Evolutionary conservation across 2,888 invertebrate species (phyloP), one percentile per base, ranked within the genome.

Genomic region (Lypha dubia): DNA sequence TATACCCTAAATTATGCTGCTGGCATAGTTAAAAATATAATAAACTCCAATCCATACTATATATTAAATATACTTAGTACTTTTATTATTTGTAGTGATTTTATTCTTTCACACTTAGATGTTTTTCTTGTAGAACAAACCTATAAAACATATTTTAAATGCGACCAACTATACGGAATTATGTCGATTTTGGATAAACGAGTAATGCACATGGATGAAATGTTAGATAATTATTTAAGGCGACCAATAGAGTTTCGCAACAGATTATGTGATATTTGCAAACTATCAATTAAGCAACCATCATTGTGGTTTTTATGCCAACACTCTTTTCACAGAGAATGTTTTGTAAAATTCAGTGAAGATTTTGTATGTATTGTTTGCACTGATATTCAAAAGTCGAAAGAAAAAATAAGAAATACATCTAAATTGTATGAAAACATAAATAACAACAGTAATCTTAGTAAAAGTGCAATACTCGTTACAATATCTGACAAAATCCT

Each of bases 171-270:
- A 7, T 17, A 35, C 3, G n/a, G 0, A 1, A 41, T 32, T 44
- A 77, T 84, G 5, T 9, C 2, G 9, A 17, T 62, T 35, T 46
- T 77, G 13, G 65, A 79, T 13, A 24, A 41, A 7, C 49, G 24
- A 38, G 58, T 81, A 24, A 24, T 13, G 17, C 20, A 53, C 0
- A 74, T 79, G 11, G 68, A 73, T 60, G 28, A 24, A 1, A n/a
- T 81, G 0, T 11, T 81, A 11, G 3, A 53, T 5, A 77, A 74
- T 15, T 84, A 74, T 56, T 35, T 24, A 41, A 62, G 58, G 3
- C 87, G 86, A 63, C 89, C 90, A 17, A 88, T 90, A 20, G 90
- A 90, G 53, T 90, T 89, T 71, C 88, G 90, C 0, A 88, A 88
- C 60, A 89, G 86, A 44, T 77, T 53, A 46, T 90, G 90, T 67